Percentiles rank a stretch among this genome's conserved stretches.
Conservation (phyloP, 1,140 invertebrate genomes). For the Tetramorium simillimum region DNA sequence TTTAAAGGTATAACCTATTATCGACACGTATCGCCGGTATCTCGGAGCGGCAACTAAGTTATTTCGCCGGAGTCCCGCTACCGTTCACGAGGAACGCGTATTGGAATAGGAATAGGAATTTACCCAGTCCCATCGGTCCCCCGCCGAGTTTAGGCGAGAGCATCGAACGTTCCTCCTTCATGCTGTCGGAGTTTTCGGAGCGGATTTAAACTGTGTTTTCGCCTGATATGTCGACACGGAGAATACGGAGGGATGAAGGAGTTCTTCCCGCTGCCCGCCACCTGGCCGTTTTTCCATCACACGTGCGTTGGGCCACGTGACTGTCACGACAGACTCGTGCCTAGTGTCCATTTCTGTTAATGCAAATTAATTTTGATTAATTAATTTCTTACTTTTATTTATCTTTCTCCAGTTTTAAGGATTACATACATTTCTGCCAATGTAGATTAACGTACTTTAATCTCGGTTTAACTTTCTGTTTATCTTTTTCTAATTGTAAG, state of each 20-base stretch:
- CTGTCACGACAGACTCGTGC: background rate
- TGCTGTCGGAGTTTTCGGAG: background rate
- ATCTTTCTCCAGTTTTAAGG: too few relatives aligned
- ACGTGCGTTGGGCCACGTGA: background rate
- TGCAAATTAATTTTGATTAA: too few relatives aligned
- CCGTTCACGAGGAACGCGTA: background rate
- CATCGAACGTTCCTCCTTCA: conserved; percentile 63
- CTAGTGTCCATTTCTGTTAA: too few relatives aligned
- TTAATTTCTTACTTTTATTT: too few relatives aligned
- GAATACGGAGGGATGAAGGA: too few relatives aligned
- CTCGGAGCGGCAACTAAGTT: background rate
- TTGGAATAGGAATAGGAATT: conserved; percentile 32
- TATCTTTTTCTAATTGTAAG: too few relatives aligned
- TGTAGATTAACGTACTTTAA: too few relatives aligned
- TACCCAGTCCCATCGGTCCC: conserved; percentile 87
- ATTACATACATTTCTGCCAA: too few relatives aligned
- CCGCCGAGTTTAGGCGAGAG: conserved; percentile 81
- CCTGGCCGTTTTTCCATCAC: background rate
- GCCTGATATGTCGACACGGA: background rate
- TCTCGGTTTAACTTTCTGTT: too few relatives aligned
- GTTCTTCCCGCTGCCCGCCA: background rate
- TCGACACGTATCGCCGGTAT: background rate
- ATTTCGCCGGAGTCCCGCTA: background rate
- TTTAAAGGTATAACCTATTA: conserved; percentile 22
- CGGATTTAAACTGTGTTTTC: background rate